Percentiles rank a stretch among this genome's conserved stretches.
Conservation (phyloP, 2,888 invertebrate species). For the Fissipunctia ypsillon region DNA sequence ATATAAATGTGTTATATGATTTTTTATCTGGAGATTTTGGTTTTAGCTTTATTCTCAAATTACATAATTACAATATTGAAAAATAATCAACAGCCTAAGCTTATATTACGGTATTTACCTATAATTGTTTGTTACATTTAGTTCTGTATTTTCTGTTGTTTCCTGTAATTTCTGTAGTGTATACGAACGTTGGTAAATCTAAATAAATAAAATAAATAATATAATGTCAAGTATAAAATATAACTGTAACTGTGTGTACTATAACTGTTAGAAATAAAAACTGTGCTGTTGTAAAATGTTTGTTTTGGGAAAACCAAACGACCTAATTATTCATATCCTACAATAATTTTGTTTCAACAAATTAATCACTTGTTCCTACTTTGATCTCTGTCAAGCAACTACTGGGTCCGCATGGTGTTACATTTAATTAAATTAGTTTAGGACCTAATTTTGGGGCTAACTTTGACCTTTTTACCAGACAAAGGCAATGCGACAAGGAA, state of each 20-base stretch:
- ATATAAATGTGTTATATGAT: too few relatives aligned
- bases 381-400: slow-evolving; percentile 4
- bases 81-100: neutral
- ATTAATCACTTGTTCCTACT: neutral
- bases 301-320: neutral
- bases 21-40: neutral
- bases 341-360: neutral
- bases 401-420: neutral
- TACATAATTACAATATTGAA: neutral
- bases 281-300: neutral
- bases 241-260: neutral
- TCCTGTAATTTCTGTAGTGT: too few relatives aligned
- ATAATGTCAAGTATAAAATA: too few relatives aligned
- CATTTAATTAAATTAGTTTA: slow-evolving; percentile 4
- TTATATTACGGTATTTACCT: too few relatives aligned
- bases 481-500: neutral
- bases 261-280: neutral
- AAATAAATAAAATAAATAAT: neutral
- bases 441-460: neutral
- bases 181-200: too few relatives aligned
- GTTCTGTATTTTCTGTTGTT: too few relatives aligned
- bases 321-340: neutral
- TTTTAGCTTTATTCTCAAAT: neutral
- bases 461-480: neutral
- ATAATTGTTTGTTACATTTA: too few relatives aligned